A percentile compares a stretch with the other conserved stretches of the same genome.
These are phyloP conservation scores for Macaria notata DNA, from an alignment of 2,888 invertebrate genomes.

Conservation along the genomic window DNA sequence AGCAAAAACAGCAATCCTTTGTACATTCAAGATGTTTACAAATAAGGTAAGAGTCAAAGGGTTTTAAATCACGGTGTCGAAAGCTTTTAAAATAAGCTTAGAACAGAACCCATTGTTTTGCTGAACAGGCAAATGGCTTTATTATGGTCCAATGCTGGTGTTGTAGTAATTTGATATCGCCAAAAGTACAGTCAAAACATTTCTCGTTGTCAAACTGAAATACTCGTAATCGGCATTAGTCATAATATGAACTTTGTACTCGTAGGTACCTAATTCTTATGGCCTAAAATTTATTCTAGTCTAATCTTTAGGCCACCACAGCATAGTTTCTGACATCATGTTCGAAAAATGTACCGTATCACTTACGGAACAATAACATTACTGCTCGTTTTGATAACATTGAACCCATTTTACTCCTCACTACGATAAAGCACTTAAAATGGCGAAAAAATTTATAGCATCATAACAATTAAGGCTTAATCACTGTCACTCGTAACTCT, in stretches of 20 bases:
- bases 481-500: slow-evolving; percentile 74
- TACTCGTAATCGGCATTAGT: neutral
- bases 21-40: slow-evolving; percentile 74
- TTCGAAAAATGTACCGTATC: slow-evolving; percentile 40
- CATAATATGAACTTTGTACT: too few species aligned
- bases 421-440: neutral
- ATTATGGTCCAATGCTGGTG: slow-evolving; percentile 65
- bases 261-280: too few species aligned
- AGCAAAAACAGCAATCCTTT: slow-evolving; percentile 68
- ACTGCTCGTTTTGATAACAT: slow-evolving; percentile 63
- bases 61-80: slow-evolving; percentile 80
- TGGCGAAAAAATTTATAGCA: slow-evolving; percentile 62
- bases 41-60: slow-evolving; percentile 78
- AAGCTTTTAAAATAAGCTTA: slow-evolving; percentile 80
- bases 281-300: too few species aligned
- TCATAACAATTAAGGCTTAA: slow-evolving; percentile 75
- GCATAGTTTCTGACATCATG: too few species aligned
- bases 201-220: slow-evolving; percentile 59
- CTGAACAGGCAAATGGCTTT: slow-evolving; percentile 79
- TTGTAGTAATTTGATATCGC: slow-evolving; percentile 73
- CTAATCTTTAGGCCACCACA: too few species aligned
- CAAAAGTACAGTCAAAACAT: slow-evolving; percentile 77
- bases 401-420: neutral
- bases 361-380: slow-evolving; percentile 76
- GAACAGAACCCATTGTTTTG: slow-evolving; percentile 77